Base-by-base conservation (phyloP, 2,113 vertebrate species). In the Theristicus caerulescens region DNA sequence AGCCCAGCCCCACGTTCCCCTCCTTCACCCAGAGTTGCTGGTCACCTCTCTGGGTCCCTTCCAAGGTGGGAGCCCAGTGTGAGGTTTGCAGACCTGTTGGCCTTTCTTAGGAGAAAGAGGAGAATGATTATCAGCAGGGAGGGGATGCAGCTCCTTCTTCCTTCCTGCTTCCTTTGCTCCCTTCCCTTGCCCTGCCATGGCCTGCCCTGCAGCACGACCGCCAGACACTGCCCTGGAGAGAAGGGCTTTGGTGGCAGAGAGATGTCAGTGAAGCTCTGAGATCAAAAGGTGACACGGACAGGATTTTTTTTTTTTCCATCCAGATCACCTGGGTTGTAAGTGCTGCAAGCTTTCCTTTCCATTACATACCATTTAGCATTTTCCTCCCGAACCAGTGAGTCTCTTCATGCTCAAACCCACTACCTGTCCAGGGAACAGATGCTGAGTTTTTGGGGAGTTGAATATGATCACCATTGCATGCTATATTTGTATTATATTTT, bases 91-190 rank as follows among this genome's bases (percentile, higher is more conserved):
- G 81, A 76, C 27, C 40, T 51, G 46, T 14, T 0, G 3, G 67
- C 21, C 29, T 92, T 62, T 59, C 31, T 44, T 16, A 42, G 62
- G 58, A 91, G 61, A 86, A 92, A 72, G 77, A 71, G 47, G 88
- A 93, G 67, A 70, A 54, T 59, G 77, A 94, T 92, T 46, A 95
- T 83, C 61, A 74, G 38, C 79, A 93, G 92, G 94, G 91, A 92
- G 83, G 58, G 77, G 81, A 82, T 61, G 49, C 74, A 69, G 54
- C 66, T 93, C 73, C 65, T 74, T 84, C 80, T 94, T 96, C 97
- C 93, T 95, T 96, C 96, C 95, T 95, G 92, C 66, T 95, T 94
- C 96, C 94, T 94, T 80, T 86, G 34, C 90, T 94, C 71, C 76
- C 52, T 92, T 93, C 86, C 86, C 80, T 47, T 82, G 57, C 61